Base-by-base conservation (phyloP, 2,888 invertebrate species). In the Andrena praecox region DNA sequence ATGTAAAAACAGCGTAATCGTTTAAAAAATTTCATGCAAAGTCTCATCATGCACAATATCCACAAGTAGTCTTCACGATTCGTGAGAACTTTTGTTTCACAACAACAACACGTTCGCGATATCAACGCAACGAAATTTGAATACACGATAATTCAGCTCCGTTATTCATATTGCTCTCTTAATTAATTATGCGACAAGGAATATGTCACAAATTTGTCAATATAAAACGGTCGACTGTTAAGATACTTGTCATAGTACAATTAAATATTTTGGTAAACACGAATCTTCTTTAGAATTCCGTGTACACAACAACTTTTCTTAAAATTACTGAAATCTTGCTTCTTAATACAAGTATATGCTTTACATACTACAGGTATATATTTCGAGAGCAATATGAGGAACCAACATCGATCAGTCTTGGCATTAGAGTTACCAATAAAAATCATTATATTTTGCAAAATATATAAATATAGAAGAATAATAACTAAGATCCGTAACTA, bases 371-470 rank as follows among this genome's bases (percentile, higher is more conserved):
- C 52, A 80, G 35, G 56, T 24, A 60, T 35, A 66, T 54, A 67
- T 27, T 33, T 48, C 63, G 89, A 90, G 90, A 91, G 92, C 90
- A 91, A 90, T 89, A 90, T 83, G 89, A 90, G 91, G 91, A 93
- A 93, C 93, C 93, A 94, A 94, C 93, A 93, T 93, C 93, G 93
- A 92, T 93, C 93, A 94, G 93, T 94, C 93, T 94, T 93, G 91
- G 90, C 90, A 93, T 93, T 93, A 92, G 91, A 90, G 90, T 92
- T 91, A 92, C 89, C 87, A 91, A 92, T 93, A 92, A 92, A 91
- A 92, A 92, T 93, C 91, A 93, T 92, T 90, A 91, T 88, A 90
- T 88, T 92, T 93, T 84, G 92, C 91, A 92, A 92, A 92, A 92
- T 91, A 93, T 92, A 93, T 92, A 92, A 91, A 92, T 91, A 92